phyloP scores from a whole-genome alignment of 2,888 invertebrate genomes.

The Plagodis dolabraria region DNA sequence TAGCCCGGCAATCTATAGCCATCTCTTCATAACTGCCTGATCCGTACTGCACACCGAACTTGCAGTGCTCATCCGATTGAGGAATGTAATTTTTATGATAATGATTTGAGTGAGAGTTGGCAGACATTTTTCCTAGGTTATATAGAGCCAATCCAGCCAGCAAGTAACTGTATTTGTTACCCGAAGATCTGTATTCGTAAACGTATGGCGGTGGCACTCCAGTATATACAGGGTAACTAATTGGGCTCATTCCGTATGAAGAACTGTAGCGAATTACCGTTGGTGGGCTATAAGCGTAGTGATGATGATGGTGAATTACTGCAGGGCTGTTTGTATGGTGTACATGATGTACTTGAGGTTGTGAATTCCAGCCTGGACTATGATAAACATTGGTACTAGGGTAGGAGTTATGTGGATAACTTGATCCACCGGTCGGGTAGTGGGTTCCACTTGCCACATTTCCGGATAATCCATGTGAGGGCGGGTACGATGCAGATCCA shows the following conservation, averaged over 20 bases:
- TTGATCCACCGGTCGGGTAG: background rate
- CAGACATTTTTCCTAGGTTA: constrained; percentile 34
- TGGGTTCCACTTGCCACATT: background rate
- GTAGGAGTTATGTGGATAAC: background rate
- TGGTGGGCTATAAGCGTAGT: constrained; percentile 19
- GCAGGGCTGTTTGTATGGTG: background rate
- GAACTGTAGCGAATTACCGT: constrained; percentile 14
- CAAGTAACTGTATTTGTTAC: constrained; percentile 34
- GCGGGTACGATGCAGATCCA: constrained; percentile 1
- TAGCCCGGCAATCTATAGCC: constrained; percentile 34
- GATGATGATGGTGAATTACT: constrained; percentile 8
- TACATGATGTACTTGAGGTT: constrained; percentile 4
- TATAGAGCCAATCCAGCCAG: constrained; percentile 39
- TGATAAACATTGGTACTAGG: constrained; percentile 1
- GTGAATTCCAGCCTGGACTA: constrained; percentile 6
- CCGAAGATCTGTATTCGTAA: constrained; percentile 37
- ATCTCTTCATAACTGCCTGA: constrained; percentile 31
- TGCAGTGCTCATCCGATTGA: constrained; percentile 34
- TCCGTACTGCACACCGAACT: constrained; percentile 33
- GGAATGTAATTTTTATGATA: constrained; percentile 24
- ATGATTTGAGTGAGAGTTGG: constrained; percentile 7
- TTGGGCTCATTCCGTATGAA: constrained; percentile 7
- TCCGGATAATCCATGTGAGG: constrained; percentile 8
- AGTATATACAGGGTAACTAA: constrained; percentile 32
- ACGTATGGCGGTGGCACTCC: constrained; percentile 34